A percentile compares a stretch with the other conserved stretches of the same genome.
Conservation (phyloP, 1,140 invertebrate genomes). For the Cherax quadricarinatus region DNA sequence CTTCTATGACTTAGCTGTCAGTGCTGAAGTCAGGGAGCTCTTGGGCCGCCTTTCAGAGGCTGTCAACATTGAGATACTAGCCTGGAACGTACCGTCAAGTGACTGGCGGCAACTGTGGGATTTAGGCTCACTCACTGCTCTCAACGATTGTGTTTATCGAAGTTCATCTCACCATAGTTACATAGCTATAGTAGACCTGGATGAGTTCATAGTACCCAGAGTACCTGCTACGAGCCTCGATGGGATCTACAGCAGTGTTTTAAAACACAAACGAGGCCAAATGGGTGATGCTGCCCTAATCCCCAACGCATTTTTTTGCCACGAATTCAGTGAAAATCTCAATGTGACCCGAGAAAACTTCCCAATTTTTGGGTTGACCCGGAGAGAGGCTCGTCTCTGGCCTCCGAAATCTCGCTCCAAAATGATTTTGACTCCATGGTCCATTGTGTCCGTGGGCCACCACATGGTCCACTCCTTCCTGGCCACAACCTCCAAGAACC, state of each 20-base stretch:
- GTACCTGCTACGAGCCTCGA: background rate
- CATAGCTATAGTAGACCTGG: slow-evolving; percentile 61
- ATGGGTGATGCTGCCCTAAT: slow-evolving; percentile 59
- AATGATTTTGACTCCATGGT: slow-evolving; percentile 50
- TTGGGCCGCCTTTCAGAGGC: background rate
- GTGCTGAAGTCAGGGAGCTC: slow-evolving; percentile 4
- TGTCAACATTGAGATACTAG: slow-evolving; percentile 40
- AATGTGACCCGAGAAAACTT: background rate
- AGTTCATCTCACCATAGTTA: slow-evolving; percentile 14
- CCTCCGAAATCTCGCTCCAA: slow-evolving; percentile 62
- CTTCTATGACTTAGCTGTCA: slow-evolving; percentile 64
- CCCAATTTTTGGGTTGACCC: slow-evolving; percentile 33
- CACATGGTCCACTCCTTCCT: slow-evolving; percentile 71
- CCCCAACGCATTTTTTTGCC: slow-evolving; percentile 65
- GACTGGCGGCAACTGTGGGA: slow-evolving; percentile 62
- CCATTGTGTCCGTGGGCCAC: slow-evolving; percentile 56
- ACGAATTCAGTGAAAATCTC: slow-evolving; percentile 48
- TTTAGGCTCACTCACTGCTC: slow-evolving; percentile 50
- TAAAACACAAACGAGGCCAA: slow-evolving; percentile 46
- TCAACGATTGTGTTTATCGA: slow-evolving; percentile 68
- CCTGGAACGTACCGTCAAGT: slow-evolving; percentile 62
- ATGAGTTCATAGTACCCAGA: slow-evolving; percentile 68
- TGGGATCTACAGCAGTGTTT: slow-evolving; percentile 47
- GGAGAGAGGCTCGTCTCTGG: slow-evolving; percentile 58
- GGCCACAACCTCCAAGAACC: slow-evolving; percentile 38